phyloP scores from a whole-genome alignment of 1,140 invertebrate species.

The Theocolax elegans region DNA sequence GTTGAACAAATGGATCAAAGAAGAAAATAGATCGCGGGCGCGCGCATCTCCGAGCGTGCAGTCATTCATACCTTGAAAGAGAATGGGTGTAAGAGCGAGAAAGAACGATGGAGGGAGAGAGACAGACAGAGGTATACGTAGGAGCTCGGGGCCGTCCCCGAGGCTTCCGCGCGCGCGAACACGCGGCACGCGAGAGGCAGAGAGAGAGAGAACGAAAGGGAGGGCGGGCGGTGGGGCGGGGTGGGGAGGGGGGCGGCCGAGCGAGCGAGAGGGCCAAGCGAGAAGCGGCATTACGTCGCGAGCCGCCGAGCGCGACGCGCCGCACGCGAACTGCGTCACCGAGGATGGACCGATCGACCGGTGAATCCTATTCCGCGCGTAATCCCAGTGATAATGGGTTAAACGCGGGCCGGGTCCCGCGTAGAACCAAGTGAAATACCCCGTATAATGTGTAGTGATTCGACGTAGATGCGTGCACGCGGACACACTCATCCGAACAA shows the following conservation, averaged over 20 bases:
- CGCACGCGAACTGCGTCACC: constrained; percentile 18
- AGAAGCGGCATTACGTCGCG: constrained; percentile 65
- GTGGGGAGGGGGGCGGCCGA: constrained; percentile 43
- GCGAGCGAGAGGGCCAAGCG: constrained; percentile 54
- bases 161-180: not conserved
- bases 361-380: not conserved
- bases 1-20: no score
- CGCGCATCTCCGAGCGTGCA: no score
- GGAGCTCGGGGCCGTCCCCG: no score
- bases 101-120: not conserved
- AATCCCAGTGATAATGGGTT: not conserved
- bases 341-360: not conserved
- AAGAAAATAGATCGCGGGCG: no score
- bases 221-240: constrained; percentile 27
- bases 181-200: constrained; percentile 6
- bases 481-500: no score
- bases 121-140: no score
- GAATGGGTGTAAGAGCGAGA: not conserved
- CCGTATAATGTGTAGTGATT: no score
- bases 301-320: constrained; percentile 64
- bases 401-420: no score
- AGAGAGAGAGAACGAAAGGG: constrained; percentile 37
- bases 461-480: no score
- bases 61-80: not conserved
- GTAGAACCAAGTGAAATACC: no score